A percentile compares a stretch with the other conserved stretches of the same genome.
Conservation (phyloP, 2,113 vertebrate species). For the Platysteira castanea region DNA sequence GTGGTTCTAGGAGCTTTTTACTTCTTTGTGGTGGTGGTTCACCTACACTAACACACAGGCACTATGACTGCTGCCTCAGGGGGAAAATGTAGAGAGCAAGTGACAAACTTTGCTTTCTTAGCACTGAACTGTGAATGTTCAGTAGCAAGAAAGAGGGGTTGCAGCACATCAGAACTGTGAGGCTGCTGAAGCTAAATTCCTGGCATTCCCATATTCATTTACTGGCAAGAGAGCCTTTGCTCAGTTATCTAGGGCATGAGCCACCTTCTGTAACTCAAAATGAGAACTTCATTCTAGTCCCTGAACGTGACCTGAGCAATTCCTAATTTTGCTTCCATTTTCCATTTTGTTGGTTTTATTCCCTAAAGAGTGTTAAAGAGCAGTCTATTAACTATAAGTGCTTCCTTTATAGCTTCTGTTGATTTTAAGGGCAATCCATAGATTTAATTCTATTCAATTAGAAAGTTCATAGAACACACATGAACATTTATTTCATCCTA, state of each 20-base stretch:
- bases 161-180: not conserved
- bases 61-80: not conserved
- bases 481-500: not conserved
- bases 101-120: not conserved
- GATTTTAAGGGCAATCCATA: not conserved
- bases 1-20: not conserved
- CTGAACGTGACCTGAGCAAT: not conserved
- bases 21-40: not conserved
- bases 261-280: not conserved
- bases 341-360: not conserved
- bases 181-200: not conserved
- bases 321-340: not conserved
- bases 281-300: not conserved
- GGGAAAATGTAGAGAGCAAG: not conserved
- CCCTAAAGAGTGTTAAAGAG: not conserved
- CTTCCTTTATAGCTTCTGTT: not conserved
- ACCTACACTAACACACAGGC: rapidly evolving
- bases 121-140: not conserved
- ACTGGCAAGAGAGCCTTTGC: not conserved
- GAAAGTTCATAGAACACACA: not conserved
- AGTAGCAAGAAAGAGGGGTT: not conserved
- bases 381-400: not conserved
- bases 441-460: not conserved
- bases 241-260: not conserved
- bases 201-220: not conserved